Base-by-base conservation (phyloP, 2,797 vertebrate genomes). In the Notolepis coatsorum region DNA sequence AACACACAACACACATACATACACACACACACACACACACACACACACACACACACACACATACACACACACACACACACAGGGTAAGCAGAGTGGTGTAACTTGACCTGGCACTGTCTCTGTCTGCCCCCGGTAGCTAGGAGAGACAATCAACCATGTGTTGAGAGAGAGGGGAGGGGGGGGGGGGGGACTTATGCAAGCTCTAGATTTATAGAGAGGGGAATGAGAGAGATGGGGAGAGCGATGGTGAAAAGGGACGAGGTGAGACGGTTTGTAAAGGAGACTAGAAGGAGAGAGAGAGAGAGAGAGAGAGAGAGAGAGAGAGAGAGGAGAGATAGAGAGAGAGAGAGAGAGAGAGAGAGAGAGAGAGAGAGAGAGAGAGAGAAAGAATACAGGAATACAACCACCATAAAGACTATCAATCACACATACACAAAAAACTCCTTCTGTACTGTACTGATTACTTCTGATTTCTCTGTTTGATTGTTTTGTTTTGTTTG, bases 101-200 rank as follows among this genome's bases (percentile, higher is more conserved):
- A 91, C 79, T 33, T 80, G 82, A 91, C 73, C 85, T 79, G 63
- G 49, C 31, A 41, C 23, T 27, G 21, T 52, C 70, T 61, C 71
- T 72, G 59, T n/a, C n/a, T 71, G 57, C 47, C 57, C 62, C 63
- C 52, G 61, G 61, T 47, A 52, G 65, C 74, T 42, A 35, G 50
- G 54, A 49, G 60, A 84, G 67, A 88, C 79, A 88, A 84, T 78
- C 62, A 62, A 48, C 74, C 66, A 73, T 71, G 82, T 87, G 80
- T 78, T 73, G 67, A 60, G 73, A 60, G 59, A 15, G n/a, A n/a
- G 13, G 61, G 23, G 35, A n/a, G 15, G 39, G 12, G 15, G 45
- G 21, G 18, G 21, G 45, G 37, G 5, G 39, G n/a, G n/a, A n/a
- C n/a, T n/a, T n/a, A n/a, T n/a, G n/a, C n/a, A n/a, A n/a, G n/a